Base-by-base conservation (phyloP, 1,140 invertebrate genomes). In the Lepidurus couesii region DNA sequence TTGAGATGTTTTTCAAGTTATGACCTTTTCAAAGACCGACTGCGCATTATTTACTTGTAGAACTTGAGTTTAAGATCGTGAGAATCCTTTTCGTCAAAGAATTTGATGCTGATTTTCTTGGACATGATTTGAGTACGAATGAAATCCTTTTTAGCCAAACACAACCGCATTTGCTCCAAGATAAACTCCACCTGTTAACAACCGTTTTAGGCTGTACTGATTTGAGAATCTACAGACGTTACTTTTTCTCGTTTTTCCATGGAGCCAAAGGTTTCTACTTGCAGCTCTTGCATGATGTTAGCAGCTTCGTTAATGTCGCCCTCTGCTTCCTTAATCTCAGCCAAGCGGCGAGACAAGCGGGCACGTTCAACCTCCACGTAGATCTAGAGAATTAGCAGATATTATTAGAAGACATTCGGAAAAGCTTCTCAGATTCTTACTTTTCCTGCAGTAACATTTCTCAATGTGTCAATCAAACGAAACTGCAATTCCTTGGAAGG, bases 351-450 rank as follows among this genome's bases (percentile, higher is more conserved):
- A 24, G 98, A 99, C 3, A 99, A 87, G 75, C 98, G 89, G 53
- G 98, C 98, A 84, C 98, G 88, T 86, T 99, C 98, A 43, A 98
- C 96, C 90, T 99, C 98, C 7, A 99, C 98, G 86, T 99, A 99
- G 80, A 99, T 99, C 91, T 94, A 80, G 2, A 77, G 34, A 75
- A 24, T 11, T 42, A 77, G n/a, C 34, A 21, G 5, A 73, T n/a
- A 77, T 26, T 45, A 42, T 34, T 42, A 74, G 42, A 75, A 79
- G 16, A 44, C 24, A 78, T 42, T 44, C 44, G 13, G 11, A 13
- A 79, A 80, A 5, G 16, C 42, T 75, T 74, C 42, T 73, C 9
- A 79, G 13, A 9, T 44, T 13, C 44, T 82, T 85, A 92, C 92
- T 87, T 99, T 99, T 83, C 98, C 98, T 86, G 97, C 96, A 6